Evolutionary conservation across 2,888 invertebrate genomes (phyloP).

Genomic region (Spilarctia lutea): DNA sequence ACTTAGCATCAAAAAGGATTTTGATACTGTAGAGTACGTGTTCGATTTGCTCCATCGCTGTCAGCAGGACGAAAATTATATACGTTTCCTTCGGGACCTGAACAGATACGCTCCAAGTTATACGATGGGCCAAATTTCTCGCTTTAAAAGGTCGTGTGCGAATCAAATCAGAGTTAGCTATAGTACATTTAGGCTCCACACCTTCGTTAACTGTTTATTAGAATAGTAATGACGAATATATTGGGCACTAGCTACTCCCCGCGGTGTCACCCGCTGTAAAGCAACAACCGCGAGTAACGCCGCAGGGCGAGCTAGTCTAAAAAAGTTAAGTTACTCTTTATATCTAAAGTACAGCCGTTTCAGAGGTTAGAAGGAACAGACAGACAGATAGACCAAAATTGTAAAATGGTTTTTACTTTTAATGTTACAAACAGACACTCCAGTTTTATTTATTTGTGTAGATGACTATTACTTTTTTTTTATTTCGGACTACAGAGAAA

Average conservation of each 20-base stretch:
- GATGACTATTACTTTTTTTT: background rate
- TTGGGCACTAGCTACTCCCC: too few species aligned
- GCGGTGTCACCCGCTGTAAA: too few species aligned
- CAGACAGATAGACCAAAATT: too few species aligned
- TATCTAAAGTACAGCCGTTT: too few species aligned
- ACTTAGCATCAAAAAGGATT: constrained; percentile 4
- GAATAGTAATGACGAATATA: background rate
- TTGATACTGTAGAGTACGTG: constrained; percentile 14
- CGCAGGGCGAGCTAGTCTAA: too few species aligned
- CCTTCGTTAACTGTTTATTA: background rate
- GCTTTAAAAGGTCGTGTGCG: background rate
- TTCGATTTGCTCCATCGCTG: constrained; percentile 17
- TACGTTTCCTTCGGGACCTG: constrained; percentile 9
- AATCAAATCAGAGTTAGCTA: background rate
- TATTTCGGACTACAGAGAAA: too few species aligned
- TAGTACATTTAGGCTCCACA: background rate
- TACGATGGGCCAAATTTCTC: background rate
- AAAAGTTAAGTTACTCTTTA: too few species aligned
- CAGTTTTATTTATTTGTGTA: too few species aligned
- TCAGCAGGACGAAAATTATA: constrained; percentile 10
- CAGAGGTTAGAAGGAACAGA: too few species aligned
- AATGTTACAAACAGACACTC: too few species aligned
- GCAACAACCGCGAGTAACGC: too few species aligned
- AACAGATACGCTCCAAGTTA: background rate
- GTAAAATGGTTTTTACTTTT: too few species aligned